Conservation (phyloP, 2,888 invertebrate genomes). For the Halocaridina rubra region DNA sequence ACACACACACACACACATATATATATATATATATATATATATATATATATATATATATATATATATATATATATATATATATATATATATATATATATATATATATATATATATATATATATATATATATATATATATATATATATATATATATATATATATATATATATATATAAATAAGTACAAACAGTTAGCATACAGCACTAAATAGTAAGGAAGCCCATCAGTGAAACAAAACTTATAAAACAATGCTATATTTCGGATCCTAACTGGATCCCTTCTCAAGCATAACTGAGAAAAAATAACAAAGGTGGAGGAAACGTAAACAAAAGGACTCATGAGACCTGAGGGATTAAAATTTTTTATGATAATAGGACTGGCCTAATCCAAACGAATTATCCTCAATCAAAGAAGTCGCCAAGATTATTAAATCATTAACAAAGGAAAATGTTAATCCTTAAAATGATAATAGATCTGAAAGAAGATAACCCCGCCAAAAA, state of each 20-base stretch:
- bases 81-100: slow-evolving; percentile 1
- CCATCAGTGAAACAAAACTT: not conserved
- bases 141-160: not conserved
- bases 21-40: not conserved
- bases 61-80: not conserved
- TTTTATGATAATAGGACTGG: no score
- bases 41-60: not conserved
- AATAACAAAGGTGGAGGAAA: no score
- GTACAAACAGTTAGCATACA: not conserved
- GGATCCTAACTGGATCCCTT: not conserved
- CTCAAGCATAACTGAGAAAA: no score
- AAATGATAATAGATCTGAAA: no score
- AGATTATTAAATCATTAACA: no score
- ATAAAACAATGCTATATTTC: not conserved
- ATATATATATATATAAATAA: not conserved
- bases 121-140: not conserved
- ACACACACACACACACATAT: not conserved
- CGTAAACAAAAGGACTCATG: no score
- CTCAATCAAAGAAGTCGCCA: no score
- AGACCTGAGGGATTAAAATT: no score
- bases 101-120: not conserved
- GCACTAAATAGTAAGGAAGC: not conserved
- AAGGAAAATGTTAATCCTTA: no score
- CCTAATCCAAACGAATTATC: no score
- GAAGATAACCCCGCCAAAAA: no score